These are phyloP conservation scores for Synanthedon andrenaeformis DNA, from an alignment of 2,888 invertebrate species.

Conservation along the genomic window DNA sequence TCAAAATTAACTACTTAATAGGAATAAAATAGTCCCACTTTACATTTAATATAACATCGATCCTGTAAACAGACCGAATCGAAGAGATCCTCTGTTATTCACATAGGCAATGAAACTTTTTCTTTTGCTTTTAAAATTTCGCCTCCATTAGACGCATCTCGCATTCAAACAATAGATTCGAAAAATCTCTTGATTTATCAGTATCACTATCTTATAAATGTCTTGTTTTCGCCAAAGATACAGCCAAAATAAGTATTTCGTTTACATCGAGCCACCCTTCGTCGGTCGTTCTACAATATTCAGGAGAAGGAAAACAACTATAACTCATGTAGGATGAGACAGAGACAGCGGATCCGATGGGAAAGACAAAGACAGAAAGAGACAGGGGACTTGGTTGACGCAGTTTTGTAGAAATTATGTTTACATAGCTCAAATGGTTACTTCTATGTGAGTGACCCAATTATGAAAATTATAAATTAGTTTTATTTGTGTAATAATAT, in stretches of 20 bases:
- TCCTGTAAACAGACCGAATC: no score
- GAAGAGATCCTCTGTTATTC: background rate
- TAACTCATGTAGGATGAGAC: conserved; percentile 43
- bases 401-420: conserved; percentile 24
- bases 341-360: conserved; percentile 1
- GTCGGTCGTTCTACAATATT: conserved; percentile 36
- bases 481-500: no score
- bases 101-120: background rate
- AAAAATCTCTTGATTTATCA: conserved; percentile 38
- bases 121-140: no score
- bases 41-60: no score
- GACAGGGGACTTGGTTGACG: conserved; percentile 22
- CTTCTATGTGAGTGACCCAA: background rate
- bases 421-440: conserved; percentile 18
- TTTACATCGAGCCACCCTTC: conserved; percentile 34
- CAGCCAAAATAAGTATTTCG: conserved; percentile 48
- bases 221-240: conserved; percentile 52
- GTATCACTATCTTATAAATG: conserved; percentile 38
- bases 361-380: conserved; percentile 3
- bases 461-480: background rate
- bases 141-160: no score
- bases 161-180: conserved; percentile 9
- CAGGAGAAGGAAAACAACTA: conserved; percentile 49
- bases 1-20: no score
- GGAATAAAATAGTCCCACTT: no score